Base-by-base conservation (phyloP, 2,113 vertebrate genomes). In the Typhlomys cinereus region DNA sequence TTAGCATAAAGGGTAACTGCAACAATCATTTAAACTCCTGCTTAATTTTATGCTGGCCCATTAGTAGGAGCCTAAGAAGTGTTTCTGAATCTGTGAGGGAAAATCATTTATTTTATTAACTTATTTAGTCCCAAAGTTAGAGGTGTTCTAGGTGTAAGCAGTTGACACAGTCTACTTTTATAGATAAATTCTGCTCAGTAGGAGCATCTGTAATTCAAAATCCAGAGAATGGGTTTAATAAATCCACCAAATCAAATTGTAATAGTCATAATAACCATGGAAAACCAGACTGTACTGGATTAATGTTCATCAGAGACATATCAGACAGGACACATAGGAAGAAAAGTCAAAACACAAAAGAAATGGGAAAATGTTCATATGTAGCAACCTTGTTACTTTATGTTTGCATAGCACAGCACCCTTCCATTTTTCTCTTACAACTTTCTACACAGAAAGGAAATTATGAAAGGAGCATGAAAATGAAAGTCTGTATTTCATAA, bases 391-490 rank as follows among this genome's bases (percentile, higher is more conserved):
- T 69, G 76, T 75, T 85, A 52, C 61, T n/a, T 88, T 94, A 48
- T 79, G 36, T 88, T 93, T 80, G 10, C 75, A 52, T 66, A 76
- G 36, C 9, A 27, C 5, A 27, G 7, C 11, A 71, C 9, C 4
- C 14, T 80, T 81, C 69, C 36, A 44, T 27, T 90, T 92, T 91
- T 84, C 46, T 95, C 57, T 89, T 83, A 57, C 11, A 34, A 34
- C 66, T 81, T 85, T 90, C 23, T 15, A 71, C 11, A 25, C 78
- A 85, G 64, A 70, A 73, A 78, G 21, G 21, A 4, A 84, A 34
- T 34, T 80, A 29, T 69, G 92, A 92, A 93, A 87, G 41, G 8
- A 89, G 34, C n/a, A n/a, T 71, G 36, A 79, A 89, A 90, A 76
- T 61, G 61, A 17, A 90, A n/a, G 4, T 85, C 41, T 73, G n/a